Evolutionary conservation across 2,797 vertebrate genomes (phyloP).

Genomic region (Naso thynnoides): DNA sequence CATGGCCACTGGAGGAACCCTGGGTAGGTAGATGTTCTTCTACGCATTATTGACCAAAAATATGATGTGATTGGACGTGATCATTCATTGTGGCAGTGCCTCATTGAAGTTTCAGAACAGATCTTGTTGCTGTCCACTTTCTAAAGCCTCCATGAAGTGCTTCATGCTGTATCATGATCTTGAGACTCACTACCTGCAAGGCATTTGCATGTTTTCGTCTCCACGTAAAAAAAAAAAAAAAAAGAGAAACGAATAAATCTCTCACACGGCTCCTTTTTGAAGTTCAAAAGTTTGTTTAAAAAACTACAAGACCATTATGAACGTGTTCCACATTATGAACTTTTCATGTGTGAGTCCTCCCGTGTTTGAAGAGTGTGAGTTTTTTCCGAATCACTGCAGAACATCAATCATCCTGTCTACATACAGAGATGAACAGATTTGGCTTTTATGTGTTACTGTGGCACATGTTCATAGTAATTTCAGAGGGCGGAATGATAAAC

Average conservation of each 20-base stretch:
- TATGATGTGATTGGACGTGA: too few relatives aligned
- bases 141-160: background rate
- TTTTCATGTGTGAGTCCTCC: constrained; percentile 39
- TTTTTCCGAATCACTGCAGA: constrained; percentile 56
- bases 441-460: constrained; percentile 53
- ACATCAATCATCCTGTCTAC: constrained; percentile 62
- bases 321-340: constrained; percentile 42
- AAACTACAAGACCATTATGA: constrained; percentile 44
- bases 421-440: constrained; percentile 32
- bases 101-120: background rate
- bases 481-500: constrained; percentile 62
- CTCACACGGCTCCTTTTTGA: constrained; percentile 11
- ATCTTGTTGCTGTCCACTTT: background rate
- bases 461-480: constrained; percentile 52
- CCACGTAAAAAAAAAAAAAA: constrained; percentile 29
- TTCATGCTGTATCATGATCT: background rate
- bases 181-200: background rate
- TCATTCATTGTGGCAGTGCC: background rate
- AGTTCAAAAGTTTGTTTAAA: constrained; percentile 54
- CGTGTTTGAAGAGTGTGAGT: constrained; percentile 43
- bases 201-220: constrained; percentile 25
- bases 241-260: constrained; percentile 25
- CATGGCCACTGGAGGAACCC: constrained; percentile 82
- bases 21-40: constrained; percentile 74
- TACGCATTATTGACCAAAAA: too few relatives aligned